Percentiles rank a stretch among this genome's conserved stretches.
Evolutionary conservation across 2,113 vertebrate genomes (phyloP).

Genomic region (Zapornia atra): DNA sequence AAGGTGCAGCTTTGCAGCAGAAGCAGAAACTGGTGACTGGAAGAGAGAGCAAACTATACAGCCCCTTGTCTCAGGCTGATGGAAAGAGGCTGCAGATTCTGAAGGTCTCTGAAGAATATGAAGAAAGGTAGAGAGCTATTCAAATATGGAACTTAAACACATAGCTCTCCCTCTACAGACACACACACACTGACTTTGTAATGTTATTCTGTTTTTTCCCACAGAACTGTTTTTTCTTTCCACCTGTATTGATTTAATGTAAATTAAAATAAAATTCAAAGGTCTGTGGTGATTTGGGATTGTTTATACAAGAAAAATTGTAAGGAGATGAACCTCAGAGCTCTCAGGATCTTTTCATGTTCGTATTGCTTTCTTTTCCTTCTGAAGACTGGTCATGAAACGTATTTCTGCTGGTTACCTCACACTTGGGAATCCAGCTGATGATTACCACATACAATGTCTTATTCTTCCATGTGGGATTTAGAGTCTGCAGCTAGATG

Average conservation of each 20-base stretch:
- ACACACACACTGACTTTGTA: neutral
- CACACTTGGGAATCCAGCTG: neutral
- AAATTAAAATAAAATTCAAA: neutral
- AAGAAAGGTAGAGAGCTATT: neutral
- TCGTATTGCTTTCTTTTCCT: neutral
- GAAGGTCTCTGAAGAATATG: neutral
- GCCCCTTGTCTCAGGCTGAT: neutral
- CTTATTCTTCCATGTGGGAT: neutral
- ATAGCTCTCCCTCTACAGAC: neutral
- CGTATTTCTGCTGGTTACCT: neutral
- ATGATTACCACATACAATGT: neutral
- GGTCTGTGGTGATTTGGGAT: neutral
- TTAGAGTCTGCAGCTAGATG: neutral
- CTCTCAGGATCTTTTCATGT: neutral
- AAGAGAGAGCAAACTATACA: neutral
- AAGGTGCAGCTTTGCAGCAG: neutral
- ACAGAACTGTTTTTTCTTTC: neutral
- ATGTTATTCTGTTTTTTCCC: neutral
- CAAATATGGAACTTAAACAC: neutral
- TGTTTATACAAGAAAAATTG: neutral
- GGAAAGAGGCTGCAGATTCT: neutral
- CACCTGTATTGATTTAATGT: neutral
- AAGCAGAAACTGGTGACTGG: neutral
- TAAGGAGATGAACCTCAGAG: neutral
- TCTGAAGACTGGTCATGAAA: neutral